Conservation (phyloP, 2,797 vertebrate species). For the Lepus oiostolus region DNA sequence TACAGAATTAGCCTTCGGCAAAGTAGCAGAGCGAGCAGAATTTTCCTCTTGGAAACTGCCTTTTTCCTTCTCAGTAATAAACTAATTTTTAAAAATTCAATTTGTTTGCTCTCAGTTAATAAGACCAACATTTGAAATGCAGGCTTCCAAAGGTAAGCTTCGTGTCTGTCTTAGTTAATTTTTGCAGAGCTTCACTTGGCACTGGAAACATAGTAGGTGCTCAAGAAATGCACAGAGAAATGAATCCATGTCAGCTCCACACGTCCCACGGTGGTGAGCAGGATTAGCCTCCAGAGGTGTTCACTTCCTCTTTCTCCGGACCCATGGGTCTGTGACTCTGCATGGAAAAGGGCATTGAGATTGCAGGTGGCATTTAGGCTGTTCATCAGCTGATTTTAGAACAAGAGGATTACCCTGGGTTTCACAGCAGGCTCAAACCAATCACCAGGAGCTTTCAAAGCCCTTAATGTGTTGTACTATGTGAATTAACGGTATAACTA, state of each 20-base stretch:
- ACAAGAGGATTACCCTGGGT: not conserved
- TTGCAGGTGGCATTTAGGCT: not conserved
- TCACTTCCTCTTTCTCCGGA: not conserved
- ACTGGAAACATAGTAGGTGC: not conserved
- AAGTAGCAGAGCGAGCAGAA: constrained; percentile 18
- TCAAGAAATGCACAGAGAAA: constrained; percentile 16
- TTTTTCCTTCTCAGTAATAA: constrained; percentile 9
- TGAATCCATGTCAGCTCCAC: not conserved
- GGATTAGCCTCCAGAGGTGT: not conserved
- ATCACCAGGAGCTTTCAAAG: not conserved
- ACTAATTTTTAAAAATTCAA: not conserved
- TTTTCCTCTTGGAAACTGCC: constrained; percentile 31
- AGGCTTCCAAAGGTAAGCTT: not conserved
- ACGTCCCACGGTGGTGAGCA: not conserved
- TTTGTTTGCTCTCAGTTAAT: constrained; percentile 39
- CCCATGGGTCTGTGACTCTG: not conserved
- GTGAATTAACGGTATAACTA: too few species aligned
- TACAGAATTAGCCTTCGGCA: constrained; percentile 41
- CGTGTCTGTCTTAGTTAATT: not conserved
- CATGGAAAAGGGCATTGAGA: not conserved
- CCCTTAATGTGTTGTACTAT: too few species aligned
- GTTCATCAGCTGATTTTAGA: not conserved
- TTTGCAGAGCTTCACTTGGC: not conserved
- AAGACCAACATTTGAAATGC: constrained; percentile 49
- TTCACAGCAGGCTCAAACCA: not conserved